A percentile compares a stretch with the other conserved stretches of the same genome.
phyloP scores from a whole-genome alignment of 2,797 vertebrate genomes.

The Argentina silus region DNA sequence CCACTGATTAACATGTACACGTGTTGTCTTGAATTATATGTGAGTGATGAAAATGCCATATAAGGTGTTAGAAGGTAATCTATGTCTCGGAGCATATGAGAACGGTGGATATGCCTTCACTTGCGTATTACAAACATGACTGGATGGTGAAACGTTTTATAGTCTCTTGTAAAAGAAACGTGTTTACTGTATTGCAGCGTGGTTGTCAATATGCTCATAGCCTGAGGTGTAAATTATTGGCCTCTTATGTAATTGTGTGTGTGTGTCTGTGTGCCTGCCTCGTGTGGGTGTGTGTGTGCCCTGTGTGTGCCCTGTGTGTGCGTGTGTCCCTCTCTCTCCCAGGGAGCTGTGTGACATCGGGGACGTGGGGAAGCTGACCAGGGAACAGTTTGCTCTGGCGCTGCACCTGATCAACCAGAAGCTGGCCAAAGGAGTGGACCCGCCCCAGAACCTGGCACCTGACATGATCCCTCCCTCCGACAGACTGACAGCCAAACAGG shows the following conservation, averaged over 20 bases:
- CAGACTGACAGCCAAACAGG: slow-evolving; percentile 80
- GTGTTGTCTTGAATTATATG: too few relatives aligned
- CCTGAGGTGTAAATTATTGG: too few relatives aligned
- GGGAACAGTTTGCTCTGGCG: slow-evolving; percentile 96
- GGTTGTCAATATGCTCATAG: too few relatives aligned
- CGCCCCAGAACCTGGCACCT: slow-evolving; percentile 87
- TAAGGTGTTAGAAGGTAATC: too few relatives aligned
- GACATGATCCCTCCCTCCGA: slow-evolving; percentile 98
- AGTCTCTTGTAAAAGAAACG: too few relatives aligned
- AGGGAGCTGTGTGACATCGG: slow-evolving; percentile 97
- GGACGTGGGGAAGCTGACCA: slow-evolving; percentile 91
- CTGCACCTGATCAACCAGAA: slow-evolving; percentile 97
- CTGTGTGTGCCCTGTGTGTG: slow-evolving; percentile 20
- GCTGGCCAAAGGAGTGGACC: slow-evolving; percentile 89
- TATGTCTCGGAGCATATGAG: too few relatives aligned
- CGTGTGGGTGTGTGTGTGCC: neutral
- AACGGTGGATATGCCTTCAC: too few relatives aligned
- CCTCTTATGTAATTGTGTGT: neutral
- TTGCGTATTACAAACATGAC: too few relatives aligned
- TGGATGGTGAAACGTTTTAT: too few relatives aligned
- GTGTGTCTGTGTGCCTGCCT: neutral
- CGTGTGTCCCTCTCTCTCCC: slow-evolving; percentile 43
- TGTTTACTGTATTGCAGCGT: too few relatives aligned
- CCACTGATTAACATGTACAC: too few relatives aligned
- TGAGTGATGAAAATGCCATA: too few relatives aligned